Evolutionary conservation across 2,797 vertebrate species (phyloP).

Genomic region (Sciaenops ocellatus): DNA sequence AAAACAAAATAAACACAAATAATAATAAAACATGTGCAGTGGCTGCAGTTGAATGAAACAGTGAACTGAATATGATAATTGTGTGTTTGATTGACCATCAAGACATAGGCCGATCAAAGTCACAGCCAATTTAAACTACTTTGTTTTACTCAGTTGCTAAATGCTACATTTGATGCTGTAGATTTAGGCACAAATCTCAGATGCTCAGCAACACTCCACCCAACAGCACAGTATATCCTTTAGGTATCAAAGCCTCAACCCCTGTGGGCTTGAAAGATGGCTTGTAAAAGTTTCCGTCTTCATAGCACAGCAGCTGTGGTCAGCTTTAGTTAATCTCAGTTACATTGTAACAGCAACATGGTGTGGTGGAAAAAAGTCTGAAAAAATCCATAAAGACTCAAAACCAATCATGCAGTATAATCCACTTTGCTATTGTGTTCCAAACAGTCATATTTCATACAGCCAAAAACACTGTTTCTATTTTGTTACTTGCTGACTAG

Average conservation of each 20-base stretch:
- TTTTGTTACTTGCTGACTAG: neutral
- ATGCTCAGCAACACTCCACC: neutral
- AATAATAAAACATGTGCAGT: neutral
- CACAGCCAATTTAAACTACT: neutral
- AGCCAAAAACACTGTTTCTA: neutral
- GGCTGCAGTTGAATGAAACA: neutral
- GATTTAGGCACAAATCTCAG: neutral
- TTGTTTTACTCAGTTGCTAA: neutral
- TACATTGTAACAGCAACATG: neutral
- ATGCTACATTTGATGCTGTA: neutral
- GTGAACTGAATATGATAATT: slow-evolving; percentile 1
- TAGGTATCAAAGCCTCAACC: neutral
- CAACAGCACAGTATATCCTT: neutral
- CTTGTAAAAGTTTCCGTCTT: neutral
- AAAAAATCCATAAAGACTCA: neutral
- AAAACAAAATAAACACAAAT: neutral
- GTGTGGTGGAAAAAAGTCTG: neutral
- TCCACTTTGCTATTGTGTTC: neutral
- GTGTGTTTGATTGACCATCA: neutral
- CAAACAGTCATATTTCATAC: neutral
- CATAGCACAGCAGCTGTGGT: neutral
- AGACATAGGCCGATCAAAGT: neutral
- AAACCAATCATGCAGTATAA: neutral
- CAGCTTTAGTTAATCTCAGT: neutral
- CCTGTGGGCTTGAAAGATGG: neutral